Evolutionary conservation across 2,888 invertebrate species (phyloP).

Genomic region (Troides helena): DNA sequence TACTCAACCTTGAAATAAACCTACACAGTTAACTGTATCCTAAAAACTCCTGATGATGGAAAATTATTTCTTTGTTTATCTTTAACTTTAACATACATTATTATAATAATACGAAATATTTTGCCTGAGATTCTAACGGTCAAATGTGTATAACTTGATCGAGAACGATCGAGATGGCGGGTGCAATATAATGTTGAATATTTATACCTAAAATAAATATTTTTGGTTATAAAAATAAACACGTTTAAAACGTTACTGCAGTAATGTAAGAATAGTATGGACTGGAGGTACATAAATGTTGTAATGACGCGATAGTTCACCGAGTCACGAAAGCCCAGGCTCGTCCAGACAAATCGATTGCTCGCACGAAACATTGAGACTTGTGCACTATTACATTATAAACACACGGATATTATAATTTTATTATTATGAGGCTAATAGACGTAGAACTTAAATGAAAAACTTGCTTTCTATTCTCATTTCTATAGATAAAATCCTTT

Average conservation of each 20-base stretch:
- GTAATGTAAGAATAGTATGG: conserved; percentile 45
- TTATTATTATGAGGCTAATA: background rate
- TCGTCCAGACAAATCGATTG: conserved; percentile 69
- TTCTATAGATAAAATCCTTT: too few species aligned
- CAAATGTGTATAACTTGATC: background rate
- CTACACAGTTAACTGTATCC: too few species aligned
- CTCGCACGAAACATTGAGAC: conserved; percentile 46
- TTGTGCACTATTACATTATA: background rate
- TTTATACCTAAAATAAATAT: background rate
- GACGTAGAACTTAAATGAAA: too few species aligned
- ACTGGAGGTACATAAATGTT: conserved; percentile 60
- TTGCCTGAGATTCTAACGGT: too few species aligned
- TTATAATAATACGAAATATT: background rate
- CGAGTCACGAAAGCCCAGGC: conserved; percentile 56
- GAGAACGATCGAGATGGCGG: background rate
- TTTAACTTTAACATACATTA: background rate
- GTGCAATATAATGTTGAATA: too few species aligned
- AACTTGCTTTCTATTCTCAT: too few species aligned
- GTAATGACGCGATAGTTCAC: conserved; percentile 58
- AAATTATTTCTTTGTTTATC: background rate
- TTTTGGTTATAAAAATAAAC: background rate
- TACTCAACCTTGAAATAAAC: too few species aligned
- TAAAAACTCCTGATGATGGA: too few species aligned
- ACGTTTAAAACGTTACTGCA: background rate
- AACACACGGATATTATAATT: background rate